Percentiles rank a stretch among this genome's conserved stretches.
These are phyloP conservation scores for Oenanthe oenanthe DNA, from an alignment of 2,113 vertebrate genomes.

Conservation along the genomic window DNA sequence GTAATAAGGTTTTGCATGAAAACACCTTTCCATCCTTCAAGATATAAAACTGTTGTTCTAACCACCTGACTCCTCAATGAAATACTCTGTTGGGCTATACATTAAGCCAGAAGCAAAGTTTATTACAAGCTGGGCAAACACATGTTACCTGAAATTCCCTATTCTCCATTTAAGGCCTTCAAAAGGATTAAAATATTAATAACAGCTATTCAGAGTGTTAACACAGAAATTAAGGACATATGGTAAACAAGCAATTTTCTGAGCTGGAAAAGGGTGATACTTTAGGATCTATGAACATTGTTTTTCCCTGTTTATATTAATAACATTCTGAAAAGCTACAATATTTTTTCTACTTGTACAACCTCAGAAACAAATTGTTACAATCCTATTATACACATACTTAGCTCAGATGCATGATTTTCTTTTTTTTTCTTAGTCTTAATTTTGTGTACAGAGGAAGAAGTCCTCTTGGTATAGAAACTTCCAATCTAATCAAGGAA, in stretches of 20 bases:
- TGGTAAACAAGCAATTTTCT: neutral
- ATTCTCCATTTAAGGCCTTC: neutral
- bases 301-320: neutral
- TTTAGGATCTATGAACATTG: neutral
- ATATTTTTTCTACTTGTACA: neutral
- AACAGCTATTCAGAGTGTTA: neutral
- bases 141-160: neutral
- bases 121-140: neutral
- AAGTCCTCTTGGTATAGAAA: neutral
- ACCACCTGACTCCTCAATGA: neutral
- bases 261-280: neutral
- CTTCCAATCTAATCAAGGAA: neutral
- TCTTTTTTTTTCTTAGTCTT: neutral
- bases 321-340: neutral
- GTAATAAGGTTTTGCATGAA: neutral
- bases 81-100: neutral
- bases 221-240: neutral
- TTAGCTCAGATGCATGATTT: fast-evolving
- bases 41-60: neutral
- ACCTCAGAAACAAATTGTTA: neutral
- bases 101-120: neutral
- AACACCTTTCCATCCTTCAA: neutral
- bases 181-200: neutral
- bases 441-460: neutral
- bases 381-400: neutral